Percentiles rank a stretch among this genome's conserved stretches.
Conservation (phyloP, 2,797 vertebrate genomes). For the Bovichtus variegatus region DNA sequence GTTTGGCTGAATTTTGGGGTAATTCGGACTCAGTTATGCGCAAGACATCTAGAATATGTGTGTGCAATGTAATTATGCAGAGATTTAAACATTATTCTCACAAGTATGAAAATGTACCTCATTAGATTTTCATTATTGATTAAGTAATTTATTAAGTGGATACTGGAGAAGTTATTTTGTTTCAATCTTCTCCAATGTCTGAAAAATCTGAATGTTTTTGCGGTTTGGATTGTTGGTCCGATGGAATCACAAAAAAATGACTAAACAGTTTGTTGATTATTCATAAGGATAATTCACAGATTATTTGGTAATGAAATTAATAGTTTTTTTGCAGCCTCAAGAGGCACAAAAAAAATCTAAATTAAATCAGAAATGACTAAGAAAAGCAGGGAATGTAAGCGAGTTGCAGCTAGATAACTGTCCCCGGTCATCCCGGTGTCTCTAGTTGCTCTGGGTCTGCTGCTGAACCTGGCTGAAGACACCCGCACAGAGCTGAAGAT, state of each 20-base stretch:
- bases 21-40: too few species aligned
- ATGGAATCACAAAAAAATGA: too few species aligned
- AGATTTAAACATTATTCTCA: too few species aligned
- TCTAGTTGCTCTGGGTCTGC: slow-evolving; percentile 91
- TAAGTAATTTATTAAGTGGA: neutral
- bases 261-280: neutral
- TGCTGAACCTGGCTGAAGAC: slow-evolving; percentile 95
- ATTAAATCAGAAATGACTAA: neutral
- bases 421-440: neutral
- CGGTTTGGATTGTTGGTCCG: neutral
- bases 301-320: neutral
- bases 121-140: too few species aligned
- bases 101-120: too few species aligned
- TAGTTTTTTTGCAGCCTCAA: too few species aligned
- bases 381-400: neutral
- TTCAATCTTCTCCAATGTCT: neutral
- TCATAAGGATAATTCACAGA: neutral
- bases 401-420: neutral
- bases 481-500: slow-evolving; percentile 95
- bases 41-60: too few species aligned
- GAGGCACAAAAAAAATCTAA: neutral
- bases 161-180: neutral
- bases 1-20: too few species aligned
- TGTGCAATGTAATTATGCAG: too few species aligned
- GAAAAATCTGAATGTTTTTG: neutral